phyloP scores from a whole-genome alignment of 2,888 invertebrate species.

The Callosobruchus maculatus region DNA sequence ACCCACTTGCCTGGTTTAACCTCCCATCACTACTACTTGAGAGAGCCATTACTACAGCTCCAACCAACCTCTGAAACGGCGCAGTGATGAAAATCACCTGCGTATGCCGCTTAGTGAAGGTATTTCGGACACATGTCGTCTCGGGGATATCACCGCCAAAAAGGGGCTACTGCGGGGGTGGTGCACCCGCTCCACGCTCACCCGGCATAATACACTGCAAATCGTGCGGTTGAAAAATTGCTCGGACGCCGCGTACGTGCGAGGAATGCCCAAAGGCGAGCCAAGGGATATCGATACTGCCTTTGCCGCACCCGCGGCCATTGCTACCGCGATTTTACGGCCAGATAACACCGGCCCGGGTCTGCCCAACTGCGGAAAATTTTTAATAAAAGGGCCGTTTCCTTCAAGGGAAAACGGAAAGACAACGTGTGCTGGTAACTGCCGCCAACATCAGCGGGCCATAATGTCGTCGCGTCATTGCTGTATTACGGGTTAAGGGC shows the following conservation, averaged over 20 bases:
- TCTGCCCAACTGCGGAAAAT: not conserved
- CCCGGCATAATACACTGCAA: slow-evolving; percentile 47
- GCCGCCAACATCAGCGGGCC: too few relatives aligned
- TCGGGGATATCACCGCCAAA: too few relatives aligned
- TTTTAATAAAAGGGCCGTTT: not conserved
- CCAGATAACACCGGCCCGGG: not conserved
- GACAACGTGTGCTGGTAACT: not conserved
- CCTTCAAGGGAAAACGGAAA: not conserved
- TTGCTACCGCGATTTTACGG: not conserved
- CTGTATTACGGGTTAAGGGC: too few relatives aligned
- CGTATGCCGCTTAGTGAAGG: too few relatives aligned
- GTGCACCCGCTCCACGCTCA: not conserved
- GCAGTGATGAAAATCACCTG: too few relatives aligned
- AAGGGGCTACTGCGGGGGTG: too few relatives aligned
- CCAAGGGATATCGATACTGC: not conserved
- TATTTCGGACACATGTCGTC: too few relatives aligned
- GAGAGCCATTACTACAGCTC: too few relatives aligned
- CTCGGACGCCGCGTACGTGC: slow-evolving; percentile 42
- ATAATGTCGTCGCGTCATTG: too few relatives aligned
- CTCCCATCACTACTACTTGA: too few relatives aligned
- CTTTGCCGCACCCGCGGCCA: not conserved
- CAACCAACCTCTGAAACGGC: too few relatives aligned
- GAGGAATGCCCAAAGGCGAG: slow-evolving; percentile 23
- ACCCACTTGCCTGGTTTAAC: too few relatives aligned
- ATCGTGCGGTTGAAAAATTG: slow-evolving; percentile 50